Percentiles rank a stretch among this genome's conserved stretches.
Conservation (phyloP, 2,797 vertebrate species). For the Rhodeus uyekii region DNA sequence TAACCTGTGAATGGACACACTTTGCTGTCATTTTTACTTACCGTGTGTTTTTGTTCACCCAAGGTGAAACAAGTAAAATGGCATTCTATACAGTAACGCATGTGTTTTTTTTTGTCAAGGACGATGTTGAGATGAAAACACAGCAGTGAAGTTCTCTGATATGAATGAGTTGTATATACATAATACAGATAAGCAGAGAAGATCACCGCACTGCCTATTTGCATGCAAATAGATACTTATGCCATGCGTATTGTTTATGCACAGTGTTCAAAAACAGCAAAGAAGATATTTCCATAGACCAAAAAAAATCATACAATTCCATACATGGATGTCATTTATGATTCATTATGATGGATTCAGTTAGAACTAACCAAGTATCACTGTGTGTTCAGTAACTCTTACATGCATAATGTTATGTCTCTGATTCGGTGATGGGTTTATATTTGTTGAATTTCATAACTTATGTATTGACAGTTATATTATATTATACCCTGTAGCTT, state of each 20-base stretch:
- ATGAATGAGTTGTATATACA: slow-evolving; percentile 8
- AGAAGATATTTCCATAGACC: slow-evolving; percentile 49
- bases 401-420: slow-evolving; percentile 9
- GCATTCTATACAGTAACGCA: not conserved
- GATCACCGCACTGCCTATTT: slow-evolving; percentile 49
- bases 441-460: not conserved
- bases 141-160: not conserved
- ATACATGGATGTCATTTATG: slow-evolving; percentile 6
- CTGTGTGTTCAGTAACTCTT: not conserved
- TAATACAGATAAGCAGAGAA: slow-evolving; percentile 49
- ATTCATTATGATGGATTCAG: not conserved
- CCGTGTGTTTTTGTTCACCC: not conserved
- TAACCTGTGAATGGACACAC: slow-evolving; percentile 29
- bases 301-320: not conserved
- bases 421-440: not conserved
- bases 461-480: not conserved
- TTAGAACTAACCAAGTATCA: not conserved
- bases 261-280: slow-evolving; percentile 53
- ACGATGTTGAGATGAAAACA: not conserved
- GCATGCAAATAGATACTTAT: slow-evolving; percentile 59
- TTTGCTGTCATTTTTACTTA: slow-evolving; percentile 28
- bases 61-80: slow-evolving; percentile 10
- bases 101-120: not conserved
- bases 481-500: not conserved
- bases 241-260: slow-evolving; percentile 13